Evolutionary conservation across 1,140 invertebrate species (phyloP).

Genomic region (Diuraphis noxia): DNA sequence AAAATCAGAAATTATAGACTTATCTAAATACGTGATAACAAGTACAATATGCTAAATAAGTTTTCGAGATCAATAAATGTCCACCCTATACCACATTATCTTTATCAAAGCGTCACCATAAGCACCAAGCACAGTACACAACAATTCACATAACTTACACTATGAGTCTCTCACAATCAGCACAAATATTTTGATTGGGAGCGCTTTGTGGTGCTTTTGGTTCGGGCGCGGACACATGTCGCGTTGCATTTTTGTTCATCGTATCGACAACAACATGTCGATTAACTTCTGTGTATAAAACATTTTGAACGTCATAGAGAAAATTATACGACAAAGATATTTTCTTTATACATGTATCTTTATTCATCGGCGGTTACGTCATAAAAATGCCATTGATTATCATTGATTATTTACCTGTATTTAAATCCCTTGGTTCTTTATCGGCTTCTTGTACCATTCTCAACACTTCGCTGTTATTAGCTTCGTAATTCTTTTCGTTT

Average conservation of each 20-base stretch:
- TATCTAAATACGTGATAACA: not conserved
- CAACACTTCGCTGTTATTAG: slow-evolving; percentile 86
- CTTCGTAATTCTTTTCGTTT: slow-evolving; percentile 86
- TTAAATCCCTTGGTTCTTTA: slow-evolving; percentile 74
- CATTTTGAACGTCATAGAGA: not conserved
- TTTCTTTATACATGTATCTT: not conserved
- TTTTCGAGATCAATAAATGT: not conserved
- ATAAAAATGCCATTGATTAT: slow-evolving; percentile 15
- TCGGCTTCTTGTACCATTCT: slow-evolving; percentile 90
- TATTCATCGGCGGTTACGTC: not conserved
- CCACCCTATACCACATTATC: not conserved
- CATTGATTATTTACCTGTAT: slow-evolving; percentile 67
- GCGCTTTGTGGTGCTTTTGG: slow-evolving; percentile 65
- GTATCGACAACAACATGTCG: slow-evolving; percentile 63
- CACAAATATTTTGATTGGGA: slow-evolving; percentile 87
- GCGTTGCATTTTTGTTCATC: slow-evolving; percentile 62
- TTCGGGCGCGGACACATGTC: slow-evolving; percentile 74
- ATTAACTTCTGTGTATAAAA: slow-evolving; percentile 38
- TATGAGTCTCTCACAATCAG: slow-evolving; percentile 89
- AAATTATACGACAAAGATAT: not conserved
- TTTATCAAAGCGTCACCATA: slow-evolving; percentile 35
- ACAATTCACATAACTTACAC: slow-evolving; percentile 76
- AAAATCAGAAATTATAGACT: not conserved
- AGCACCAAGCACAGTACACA: slow-evolving; percentile 47
- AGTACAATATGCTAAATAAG: not conserved